Conservation (phyloP, 2,113 vertebrate genomes). For the Ictalurus furcatus region DNA sequence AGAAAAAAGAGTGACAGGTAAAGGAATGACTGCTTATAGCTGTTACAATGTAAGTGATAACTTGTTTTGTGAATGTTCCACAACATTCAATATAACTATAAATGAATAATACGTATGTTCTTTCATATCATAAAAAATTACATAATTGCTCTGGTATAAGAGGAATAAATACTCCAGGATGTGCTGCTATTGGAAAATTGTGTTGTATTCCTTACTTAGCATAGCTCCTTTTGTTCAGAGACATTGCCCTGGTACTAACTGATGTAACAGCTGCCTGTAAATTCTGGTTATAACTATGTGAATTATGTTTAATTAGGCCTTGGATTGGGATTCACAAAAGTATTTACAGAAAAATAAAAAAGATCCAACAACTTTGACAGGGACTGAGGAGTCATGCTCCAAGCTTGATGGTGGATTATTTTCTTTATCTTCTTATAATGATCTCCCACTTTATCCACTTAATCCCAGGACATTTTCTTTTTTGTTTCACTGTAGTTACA, state of each 20-base stretch:
- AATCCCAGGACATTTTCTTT: not conserved
- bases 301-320: not conserved
- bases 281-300: not conserved
- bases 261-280: not conserved
- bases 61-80: not conserved
- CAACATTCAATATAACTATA: not conserved
- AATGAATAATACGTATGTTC: not conserved
- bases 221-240: not conserved
- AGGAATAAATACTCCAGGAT: not conserved
- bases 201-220: not conserved
- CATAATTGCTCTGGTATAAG: not conserved
- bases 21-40: not conserved
- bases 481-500: not conserved
- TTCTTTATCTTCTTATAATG: not conserved
- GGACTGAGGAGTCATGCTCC: not conserved
- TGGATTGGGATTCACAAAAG: not conserved
- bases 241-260: not conserved
- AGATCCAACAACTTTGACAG: not conserved
- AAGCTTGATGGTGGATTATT: not conserved
- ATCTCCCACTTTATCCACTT: not conserved
- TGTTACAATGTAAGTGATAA: not conserved
- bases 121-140: not conserved
- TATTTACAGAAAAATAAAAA: not conserved
- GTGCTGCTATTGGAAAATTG: not conserved
- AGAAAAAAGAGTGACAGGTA: not conserved